These are phyloP conservation scores for Eumaeus atala DNA, from an alignment of 1,140 invertebrate genomes.

Conservation along the genomic window DNA sequence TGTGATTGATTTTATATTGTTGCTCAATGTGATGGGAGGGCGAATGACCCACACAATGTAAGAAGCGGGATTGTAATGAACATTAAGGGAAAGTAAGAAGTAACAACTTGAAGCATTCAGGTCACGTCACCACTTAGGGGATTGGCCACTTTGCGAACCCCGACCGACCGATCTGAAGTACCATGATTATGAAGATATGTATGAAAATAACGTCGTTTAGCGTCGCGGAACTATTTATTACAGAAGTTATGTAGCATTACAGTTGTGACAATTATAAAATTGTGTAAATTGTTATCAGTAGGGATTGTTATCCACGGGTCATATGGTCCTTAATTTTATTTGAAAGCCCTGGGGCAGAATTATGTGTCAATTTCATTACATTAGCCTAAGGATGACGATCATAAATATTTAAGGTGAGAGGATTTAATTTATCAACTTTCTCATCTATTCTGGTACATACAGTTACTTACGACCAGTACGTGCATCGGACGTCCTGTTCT, in stretches of 20 bases:
- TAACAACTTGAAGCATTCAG: background rate
- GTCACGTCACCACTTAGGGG: background rate
- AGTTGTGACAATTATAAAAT: too few relatives aligned
- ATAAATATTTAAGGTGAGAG: background rate
- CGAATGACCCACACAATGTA: too few relatives aligned
- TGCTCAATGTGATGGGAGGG: constrained; percentile 1
- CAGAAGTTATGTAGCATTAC: constrained; percentile 10
- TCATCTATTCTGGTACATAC: background rate
- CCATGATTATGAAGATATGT: background rate
- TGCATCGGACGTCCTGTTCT: background rate
- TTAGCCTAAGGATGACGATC: constrained; percentile 7
- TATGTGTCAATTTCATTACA: constrained; percentile 7
- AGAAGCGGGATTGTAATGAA: too few relatives aligned
- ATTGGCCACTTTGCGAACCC: background rate
- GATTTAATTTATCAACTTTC: background rate
- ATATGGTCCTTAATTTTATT: constrained; percentile 9
- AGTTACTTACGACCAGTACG: background rate
- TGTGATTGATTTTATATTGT: background rate
- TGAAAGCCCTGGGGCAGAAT: constrained; percentile 13
- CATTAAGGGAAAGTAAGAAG: too few relatives aligned
- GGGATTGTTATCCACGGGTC: constrained; percentile 5
- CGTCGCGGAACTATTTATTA: constrained; percentile 13
- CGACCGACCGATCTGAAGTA: constrained; percentile 14
- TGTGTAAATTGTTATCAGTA: background rate
- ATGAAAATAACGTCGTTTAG: constrained; percentile 18